These are phyloP conservation scores for Rafetus swinhoei DNA, from an alignment of 2,113 vertebrate genomes.

Conservation along the genomic window DNA sequence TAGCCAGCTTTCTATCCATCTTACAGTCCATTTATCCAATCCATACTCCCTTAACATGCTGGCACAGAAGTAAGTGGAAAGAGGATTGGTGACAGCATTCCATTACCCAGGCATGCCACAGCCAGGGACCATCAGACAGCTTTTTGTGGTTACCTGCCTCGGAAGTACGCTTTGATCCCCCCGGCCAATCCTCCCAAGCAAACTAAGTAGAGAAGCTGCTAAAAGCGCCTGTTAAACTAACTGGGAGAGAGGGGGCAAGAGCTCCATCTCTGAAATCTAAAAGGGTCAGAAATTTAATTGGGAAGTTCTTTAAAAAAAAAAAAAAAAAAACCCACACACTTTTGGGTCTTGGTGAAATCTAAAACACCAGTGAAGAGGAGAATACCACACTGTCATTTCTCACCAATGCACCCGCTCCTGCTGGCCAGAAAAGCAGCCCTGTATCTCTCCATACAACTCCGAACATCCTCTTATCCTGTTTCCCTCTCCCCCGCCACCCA, in stretches of 20 bases:
- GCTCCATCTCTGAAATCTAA: background rate
- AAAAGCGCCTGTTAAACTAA: background rate
- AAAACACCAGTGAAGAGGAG: background rate
- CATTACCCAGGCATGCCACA: background rate
- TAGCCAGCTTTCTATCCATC: no score
- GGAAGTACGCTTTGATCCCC: fast-evolving
- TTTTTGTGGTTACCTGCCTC: fast-evolving
- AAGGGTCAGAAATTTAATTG: background rate
- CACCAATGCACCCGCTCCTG: no score
- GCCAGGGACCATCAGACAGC: background rate
- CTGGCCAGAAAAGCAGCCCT: background rate
- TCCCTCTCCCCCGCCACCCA: background rate
- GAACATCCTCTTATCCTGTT: fast-evolving
- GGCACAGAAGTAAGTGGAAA: no score
- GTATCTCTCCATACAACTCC: fast-evolving
- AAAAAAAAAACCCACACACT: no score
- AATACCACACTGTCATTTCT: background rate
- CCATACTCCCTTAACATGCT: no score
- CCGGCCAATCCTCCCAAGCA: no score
- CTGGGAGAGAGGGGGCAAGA: background rate
- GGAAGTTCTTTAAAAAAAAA: background rate
- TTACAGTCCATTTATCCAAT: no score
- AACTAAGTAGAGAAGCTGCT: background rate
- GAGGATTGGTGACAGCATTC: no score
- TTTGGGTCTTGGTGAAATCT: background rate